Conservation (phyloP, 2,888 invertebrate genomes). For the Chrysomela aeneicollis region DNA sequence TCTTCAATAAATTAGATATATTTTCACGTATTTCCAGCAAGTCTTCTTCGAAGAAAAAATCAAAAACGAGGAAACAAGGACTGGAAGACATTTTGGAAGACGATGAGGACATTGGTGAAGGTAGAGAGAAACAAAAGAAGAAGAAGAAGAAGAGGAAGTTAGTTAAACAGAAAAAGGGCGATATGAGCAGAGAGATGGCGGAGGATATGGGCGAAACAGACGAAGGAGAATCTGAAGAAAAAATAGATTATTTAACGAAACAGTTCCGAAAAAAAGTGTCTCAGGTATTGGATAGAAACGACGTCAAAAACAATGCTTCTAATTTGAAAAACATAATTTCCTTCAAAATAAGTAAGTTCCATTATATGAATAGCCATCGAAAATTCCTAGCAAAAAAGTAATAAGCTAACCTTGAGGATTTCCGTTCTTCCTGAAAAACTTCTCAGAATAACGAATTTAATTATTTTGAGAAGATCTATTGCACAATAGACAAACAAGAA, state of each 20-base stretch:
- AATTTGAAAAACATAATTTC: no score
- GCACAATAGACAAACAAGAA: no score
- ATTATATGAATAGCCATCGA: no score
- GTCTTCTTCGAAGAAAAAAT: neutral
- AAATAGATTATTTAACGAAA: conserved; percentile 47
- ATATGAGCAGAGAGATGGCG: conserved; percentile 29
- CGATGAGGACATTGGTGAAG: conserved; percentile 27
- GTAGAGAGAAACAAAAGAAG: conserved; percentile 20
- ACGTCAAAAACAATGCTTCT: no score
- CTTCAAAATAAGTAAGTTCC: no score
- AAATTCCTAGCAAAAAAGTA: no score
- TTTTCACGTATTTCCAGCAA: conserved; percentile 14
- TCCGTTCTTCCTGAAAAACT: no score
- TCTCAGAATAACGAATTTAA: no score
- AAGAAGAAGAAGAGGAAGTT: conserved; percentile 34
- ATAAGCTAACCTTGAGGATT: no score
- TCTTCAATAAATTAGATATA: no score
- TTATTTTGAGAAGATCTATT: no score
- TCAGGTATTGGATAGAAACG: conserved; percentile 41
- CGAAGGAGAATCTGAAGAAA: conserved; percentile 30
- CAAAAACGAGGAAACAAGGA: neutral
- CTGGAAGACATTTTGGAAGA: conserved; percentile 33
- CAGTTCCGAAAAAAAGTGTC: conserved; percentile 53
- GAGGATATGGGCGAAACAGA: conserved; percentile 40
- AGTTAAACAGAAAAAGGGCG: conserved; percentile 28